Conservation (phyloP, 2,113 vertebrate species). For the Morone chrysops region DNA sequence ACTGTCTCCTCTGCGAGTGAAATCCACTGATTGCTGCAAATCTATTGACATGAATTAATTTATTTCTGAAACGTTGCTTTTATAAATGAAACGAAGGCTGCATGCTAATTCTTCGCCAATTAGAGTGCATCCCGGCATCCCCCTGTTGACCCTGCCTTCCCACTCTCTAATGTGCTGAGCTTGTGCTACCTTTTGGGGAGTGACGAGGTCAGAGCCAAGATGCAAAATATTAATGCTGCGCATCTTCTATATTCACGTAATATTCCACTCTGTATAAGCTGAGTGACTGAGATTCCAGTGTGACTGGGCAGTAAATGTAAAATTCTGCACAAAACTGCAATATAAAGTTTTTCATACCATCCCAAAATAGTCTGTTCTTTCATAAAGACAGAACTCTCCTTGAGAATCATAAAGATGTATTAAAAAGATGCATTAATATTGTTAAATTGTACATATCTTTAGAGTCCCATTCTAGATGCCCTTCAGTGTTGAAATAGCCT, state of each 20-base stretch:
- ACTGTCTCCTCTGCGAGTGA: background rate
- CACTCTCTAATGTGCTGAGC: background rate
- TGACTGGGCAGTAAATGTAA: background rate
- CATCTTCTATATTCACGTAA: background rate
- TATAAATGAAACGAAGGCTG: background rate
- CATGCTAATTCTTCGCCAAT: background rate
- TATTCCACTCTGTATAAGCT: background rate
- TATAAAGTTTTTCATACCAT: background rate
- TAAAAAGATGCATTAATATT: background rate
- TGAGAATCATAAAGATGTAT: background rate
- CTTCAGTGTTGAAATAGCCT: background rate
- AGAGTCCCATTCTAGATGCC: constrained; percentile 2
- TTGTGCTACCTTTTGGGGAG: background rate
- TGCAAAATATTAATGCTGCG: background rate
- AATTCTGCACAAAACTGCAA: background rate
- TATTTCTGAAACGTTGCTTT: no score
- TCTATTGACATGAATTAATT: background rate
- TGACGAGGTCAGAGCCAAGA: background rate
- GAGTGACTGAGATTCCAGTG: background rate
- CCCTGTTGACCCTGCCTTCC: background rate
- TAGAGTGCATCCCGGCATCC: background rate
- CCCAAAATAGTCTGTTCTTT: background rate
- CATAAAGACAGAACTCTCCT: background rate
- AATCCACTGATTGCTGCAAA: background rate
- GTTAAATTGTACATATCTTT: constrained; percentile 32